phyloP scores from a whole-genome alignment of 1,140 invertebrate species.

The Bombus cullumanus region DNA sequence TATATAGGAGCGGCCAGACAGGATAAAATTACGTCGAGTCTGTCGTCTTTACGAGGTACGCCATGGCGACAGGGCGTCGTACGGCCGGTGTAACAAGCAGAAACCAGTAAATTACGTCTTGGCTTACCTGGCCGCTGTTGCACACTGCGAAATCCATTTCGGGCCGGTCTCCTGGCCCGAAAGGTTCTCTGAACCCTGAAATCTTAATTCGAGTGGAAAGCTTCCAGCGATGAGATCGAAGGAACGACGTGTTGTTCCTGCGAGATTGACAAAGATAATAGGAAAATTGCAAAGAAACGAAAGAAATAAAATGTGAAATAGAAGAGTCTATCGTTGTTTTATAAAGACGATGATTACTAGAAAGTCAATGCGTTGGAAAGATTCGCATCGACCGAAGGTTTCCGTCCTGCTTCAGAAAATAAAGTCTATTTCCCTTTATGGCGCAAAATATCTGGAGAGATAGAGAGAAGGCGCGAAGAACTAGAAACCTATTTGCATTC shows the following conservation, averaged over 20 bases:
- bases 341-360: conserved; percentile 1
- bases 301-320: not conserved
- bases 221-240: not conserved
- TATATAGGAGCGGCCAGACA: conserved; percentile 52
- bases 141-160: conserved; percentile 50
- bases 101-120: conserved; percentile 71
- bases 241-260: not conserved
- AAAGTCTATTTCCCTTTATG: conserved; percentile 41
- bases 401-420: not conserved
- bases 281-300: not conserved
- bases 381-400: conserved; percentile 13
- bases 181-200: conserved; percentile 8
- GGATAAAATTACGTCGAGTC: conserved; percentile 74
- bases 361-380: not conserved
- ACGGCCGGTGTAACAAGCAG: conserved; percentile 63
- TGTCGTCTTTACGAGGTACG: conserved; percentile 70
- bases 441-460: conserved; percentile 33
- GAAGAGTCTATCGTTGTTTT: too few relatives aligned
- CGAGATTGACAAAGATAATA: too few relatives aligned
- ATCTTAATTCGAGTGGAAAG: conserved; percentile 38
- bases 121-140: conserved; percentile 54
- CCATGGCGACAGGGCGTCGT: conserved; percentile 58
- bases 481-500: conserved; percentile 64
- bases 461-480: conserved; percentile 11
- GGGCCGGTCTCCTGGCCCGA: conserved; percentile 28